Evolutionary conservation across 1,140 invertebrate genomes (phyloP).

Genomic region (Monomorium pharaonis): DNA sequence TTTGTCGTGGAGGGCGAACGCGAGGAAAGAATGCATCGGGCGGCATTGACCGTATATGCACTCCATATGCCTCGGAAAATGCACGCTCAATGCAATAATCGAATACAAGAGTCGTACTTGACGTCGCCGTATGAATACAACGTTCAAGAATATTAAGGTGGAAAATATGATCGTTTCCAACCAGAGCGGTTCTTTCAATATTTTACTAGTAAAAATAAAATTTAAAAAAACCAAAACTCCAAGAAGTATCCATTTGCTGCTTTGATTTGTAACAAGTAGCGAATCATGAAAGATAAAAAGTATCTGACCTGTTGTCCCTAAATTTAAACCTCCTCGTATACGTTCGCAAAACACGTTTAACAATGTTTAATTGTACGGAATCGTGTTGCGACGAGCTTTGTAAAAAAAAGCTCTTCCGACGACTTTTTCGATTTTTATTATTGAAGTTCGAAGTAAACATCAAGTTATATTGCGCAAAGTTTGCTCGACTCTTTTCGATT

Average conservation of each 20-base stretch:
- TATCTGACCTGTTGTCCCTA: no score
- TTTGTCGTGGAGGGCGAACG: slow-evolving; percentile 24
- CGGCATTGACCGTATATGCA: slow-evolving; percentile 3
- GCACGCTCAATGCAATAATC: slow-evolving; percentile 24
- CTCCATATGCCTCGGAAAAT: slow-evolving; percentile 4
- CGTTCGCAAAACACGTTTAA: not conserved
- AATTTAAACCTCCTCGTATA: no score
- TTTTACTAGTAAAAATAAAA: not conserved
- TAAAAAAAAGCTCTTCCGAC: not conserved
- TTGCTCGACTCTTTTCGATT: slow-evolving; percentile 31
- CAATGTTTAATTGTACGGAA: slow-evolving; percentile 31
- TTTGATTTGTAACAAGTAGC: not conserved
- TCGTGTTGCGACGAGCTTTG: not conserved
- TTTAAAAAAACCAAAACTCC: not conserved
- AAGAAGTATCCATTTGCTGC: not conserved
- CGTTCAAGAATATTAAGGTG: not conserved
- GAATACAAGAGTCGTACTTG: not conserved
- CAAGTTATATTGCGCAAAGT: slow-evolving; percentile 38
- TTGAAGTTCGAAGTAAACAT: slow-evolving; percentile 41
- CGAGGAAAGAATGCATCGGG: slow-evolving; percentile 9
- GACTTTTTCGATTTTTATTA: slow-evolving; percentile 43
- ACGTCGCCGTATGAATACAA: not conserved
- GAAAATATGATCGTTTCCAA: not conserved
- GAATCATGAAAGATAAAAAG: not conserved
- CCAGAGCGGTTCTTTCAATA: not conserved